Evolutionary conservation across 2,888 invertebrate species (phyloP), one percentile per base, ranked within the genome.

Genomic region (Dynastes hyllus): DNA sequence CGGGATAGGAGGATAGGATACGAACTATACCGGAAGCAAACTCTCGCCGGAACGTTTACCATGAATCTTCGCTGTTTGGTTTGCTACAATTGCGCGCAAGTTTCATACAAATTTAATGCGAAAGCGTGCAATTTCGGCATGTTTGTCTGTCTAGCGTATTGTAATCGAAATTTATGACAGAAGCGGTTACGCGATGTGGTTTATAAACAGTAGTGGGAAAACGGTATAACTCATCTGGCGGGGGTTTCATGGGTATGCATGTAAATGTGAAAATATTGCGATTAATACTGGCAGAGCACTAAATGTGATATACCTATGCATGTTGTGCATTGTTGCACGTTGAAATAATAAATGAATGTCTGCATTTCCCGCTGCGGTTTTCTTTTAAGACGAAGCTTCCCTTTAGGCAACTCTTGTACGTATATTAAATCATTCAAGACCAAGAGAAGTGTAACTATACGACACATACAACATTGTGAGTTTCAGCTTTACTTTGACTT

Each of bases 31-130:
- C 63, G 63, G 63, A 63, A 63, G 63, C 63, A 29, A 63, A 63
- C 29, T 29, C 63, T 63, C 63, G 63, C 27, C 63, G 63, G 63
- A 63, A 32, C 63, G 32, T 63, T 63, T 63, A 63, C 63, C 63
- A 63, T 63, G 63, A 63, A 63, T 63, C 63, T 63, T 63, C 29
- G 63, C 63, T 63, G 63, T 63, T 63, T 63, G 63, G 63, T 63
- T 63, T 63, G 32, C 63, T 63, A 63, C 63, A 63, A 63, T 63
- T 63, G 63, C 63, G 63, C 63, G 63, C 63, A 63, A 63, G 63
- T 63, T 63, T 29, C 63, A 63, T 63, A 63, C 63, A 63, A 63
- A 63, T 63, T 63, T 63, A 63, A 63, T 63, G 63, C 63, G 32
- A 63, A 63, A 63, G 63, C 63, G 63, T 63, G 63, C 63, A 63